Percentiles rank a stretch among this genome's conserved stretches.
These are phyloP conservation scores for Podarcis raffonei DNA, from an alignment of 2,113 vertebrate species.

Conservation along the genomic window DNA sequence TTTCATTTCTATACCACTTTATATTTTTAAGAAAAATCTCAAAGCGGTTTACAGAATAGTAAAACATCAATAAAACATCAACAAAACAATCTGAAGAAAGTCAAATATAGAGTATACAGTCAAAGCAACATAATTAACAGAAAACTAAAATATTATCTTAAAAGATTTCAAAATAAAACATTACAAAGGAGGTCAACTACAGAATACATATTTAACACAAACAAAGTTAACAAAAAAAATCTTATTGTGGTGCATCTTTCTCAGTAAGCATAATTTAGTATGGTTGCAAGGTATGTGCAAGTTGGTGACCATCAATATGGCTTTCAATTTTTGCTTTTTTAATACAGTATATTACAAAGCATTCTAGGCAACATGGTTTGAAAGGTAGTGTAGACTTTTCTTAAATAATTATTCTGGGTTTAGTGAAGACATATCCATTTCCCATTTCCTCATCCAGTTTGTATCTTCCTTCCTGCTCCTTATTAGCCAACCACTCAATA, in stretches of 20 bases:
- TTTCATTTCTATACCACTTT: too few relatives aligned
- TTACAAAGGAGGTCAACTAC: too few relatives aligned
- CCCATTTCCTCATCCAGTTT: neutral
- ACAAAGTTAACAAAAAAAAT: too few relatives aligned
- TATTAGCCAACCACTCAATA: neutral
- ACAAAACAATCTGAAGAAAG: too few relatives aligned
- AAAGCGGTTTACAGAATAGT: too few relatives aligned
- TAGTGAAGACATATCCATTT: neutral
- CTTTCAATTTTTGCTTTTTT: neutral
- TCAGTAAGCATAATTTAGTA: slow-evolving; percentile 1
- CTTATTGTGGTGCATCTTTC: neutral
- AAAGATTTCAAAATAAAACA: too few relatives aligned
- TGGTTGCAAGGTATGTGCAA: neutral
- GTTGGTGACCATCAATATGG: neutral
- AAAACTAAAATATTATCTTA: too few relatives aligned
- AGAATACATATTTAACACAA: too few relatives aligned
- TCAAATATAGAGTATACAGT: too few relatives aligned
- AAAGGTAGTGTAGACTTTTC: neutral
- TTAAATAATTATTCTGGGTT: neutral
- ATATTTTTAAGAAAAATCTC: too few relatives aligned
- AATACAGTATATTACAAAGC: neutral
- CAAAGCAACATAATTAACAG: too few relatives aligned
- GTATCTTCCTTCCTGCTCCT: neutral
- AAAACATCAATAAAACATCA: too few relatives aligned
- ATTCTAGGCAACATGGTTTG: neutral